These are phyloP conservation scores for Vesta saturnalis DNA, from an alignment of 2,888 invertebrate species.

Conservation along the genomic window DNA sequence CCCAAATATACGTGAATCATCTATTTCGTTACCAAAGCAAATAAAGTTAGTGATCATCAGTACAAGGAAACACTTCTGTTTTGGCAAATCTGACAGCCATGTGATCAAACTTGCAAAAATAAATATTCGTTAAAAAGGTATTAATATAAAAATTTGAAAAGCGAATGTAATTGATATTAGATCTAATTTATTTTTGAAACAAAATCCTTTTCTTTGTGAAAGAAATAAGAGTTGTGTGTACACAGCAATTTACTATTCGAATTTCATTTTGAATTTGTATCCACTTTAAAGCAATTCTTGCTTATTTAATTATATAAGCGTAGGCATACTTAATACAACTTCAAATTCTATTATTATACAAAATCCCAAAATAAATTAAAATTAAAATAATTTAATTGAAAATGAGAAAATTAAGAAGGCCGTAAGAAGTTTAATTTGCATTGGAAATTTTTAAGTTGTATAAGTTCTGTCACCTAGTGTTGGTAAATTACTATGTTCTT, in stretches of 20 bases:
- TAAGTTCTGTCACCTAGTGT: too few relatives aligned
- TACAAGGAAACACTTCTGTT: too few relatives aligned
- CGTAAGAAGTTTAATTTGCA: conserved; percentile 11
- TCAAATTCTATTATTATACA: neutral
- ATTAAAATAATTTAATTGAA: conserved; percentile 11
- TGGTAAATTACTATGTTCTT: too few relatives aligned
- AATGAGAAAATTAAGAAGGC: conserved; percentile 9
- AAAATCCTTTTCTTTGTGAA: neutral
- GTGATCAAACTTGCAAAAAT: too few relatives aligned
- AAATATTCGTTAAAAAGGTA: too few relatives aligned
- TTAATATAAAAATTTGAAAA: too few relatives aligned
- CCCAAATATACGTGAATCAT: too few relatives aligned
- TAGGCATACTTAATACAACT: conserved; percentile 1
- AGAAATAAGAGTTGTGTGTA: neutral
- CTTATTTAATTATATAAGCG: conserved; percentile 1
- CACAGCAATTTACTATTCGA: neutral
- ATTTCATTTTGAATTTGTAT: neutral
- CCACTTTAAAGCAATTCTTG: conserved; percentile 1
- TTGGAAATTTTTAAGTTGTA: neutral
- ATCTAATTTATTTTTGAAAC: neutral
- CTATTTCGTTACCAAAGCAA: too few relatives aligned
- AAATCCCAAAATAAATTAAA: conserved; percentile 1
- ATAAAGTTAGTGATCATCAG: too few relatives aligned
- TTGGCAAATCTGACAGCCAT: too few relatives aligned
- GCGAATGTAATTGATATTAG: neutral